These are phyloP conservation scores for Prosapia bicincta DNA, from an alignment of 2,888 invertebrate species.

Conservation along the genomic window DNA sequence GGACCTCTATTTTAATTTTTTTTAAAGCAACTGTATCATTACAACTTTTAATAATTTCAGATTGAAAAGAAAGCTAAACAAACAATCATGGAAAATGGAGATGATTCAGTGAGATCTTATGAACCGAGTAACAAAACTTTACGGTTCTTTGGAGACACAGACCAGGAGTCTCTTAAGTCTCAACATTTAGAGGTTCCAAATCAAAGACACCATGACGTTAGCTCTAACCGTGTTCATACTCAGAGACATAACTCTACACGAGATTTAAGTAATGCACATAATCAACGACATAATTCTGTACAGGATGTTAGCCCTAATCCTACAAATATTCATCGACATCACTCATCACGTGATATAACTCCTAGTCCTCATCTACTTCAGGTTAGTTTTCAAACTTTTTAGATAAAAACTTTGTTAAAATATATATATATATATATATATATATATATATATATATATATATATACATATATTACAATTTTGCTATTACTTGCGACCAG, in stretches of 20 bases:
- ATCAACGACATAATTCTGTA: not conserved
- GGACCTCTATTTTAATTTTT: too few relatives aligned
- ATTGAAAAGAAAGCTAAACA: not conserved
- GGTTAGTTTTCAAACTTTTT: too few relatives aligned
- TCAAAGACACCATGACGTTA: not conserved
- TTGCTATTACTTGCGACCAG: too few relatives aligned
- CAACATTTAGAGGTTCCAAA: not conserved
- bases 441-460: too few relatives aligned
- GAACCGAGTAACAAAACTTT: slow-evolving; percentile 46
- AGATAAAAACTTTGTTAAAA: too few relatives aligned
- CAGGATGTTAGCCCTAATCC: not conserved
- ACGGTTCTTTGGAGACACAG: slow-evolving; percentile 82
- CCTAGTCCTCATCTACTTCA: not conserved
- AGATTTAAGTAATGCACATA: not conserved
- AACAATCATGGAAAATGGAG: not conserved
- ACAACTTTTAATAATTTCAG: not conserved
- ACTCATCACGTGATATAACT: not conserved
- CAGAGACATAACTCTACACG: not conserved
- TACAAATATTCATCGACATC: not conserved
- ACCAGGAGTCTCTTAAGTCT: slow-evolving; percentile 52
- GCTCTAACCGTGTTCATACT: not conserved
- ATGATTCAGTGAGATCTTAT: not conserved
- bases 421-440: too few relatives aligned
- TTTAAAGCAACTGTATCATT: too few relatives aligned
- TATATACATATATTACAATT: too few relatives aligned